phyloP scores from a whole-genome alignment of 2,113 vertebrate genomes.

The Takifugu bimaculatus region DNA sequence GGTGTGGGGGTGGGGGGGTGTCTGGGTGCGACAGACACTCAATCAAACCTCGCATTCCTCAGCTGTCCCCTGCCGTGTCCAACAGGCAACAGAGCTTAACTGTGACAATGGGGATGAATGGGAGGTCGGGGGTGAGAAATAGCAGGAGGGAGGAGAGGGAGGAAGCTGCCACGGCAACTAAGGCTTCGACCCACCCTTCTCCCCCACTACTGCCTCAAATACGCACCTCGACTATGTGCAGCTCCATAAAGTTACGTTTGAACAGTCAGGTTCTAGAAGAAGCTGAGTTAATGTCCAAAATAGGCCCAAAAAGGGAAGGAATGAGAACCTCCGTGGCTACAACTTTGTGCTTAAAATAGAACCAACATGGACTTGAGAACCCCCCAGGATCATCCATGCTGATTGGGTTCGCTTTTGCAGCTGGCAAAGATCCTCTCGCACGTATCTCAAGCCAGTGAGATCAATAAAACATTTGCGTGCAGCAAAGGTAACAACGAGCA shows the following conservation, averaged over 20 bases:
- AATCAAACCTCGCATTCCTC: conserved; percentile 59
- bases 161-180: conserved; percentile 39
- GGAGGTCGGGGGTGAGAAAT: conserved; percentile 54
- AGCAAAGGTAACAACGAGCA: too few relatives aligned
- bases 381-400: not conserved
- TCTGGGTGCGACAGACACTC: conserved; percentile 15
- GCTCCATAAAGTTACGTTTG: not conserved
- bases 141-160: conserved; percentile 39
- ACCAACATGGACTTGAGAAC: not conserved
- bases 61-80: conserved; percentile 63
- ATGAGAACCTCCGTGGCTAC: too few relatives aligned
- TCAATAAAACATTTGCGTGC: too few relatives aligned
- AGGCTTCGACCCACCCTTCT: conserved; percentile 49
- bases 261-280: not conserved
- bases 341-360: conserved; percentile 12
- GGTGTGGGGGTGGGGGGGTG: too few relatives aligned
- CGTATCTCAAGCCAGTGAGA: too few relatives aligned
- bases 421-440: too few relatives aligned
- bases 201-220: conserved; percentile 5
- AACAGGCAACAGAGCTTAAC: conserved; percentile 64
- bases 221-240: conserved; percentile 26
- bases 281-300: too few relatives aligned
- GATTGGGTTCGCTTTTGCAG: not conserved
- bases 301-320: too few relatives aligned
- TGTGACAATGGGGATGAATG: conserved; percentile 74